Evolutionary conservation across 2,888 invertebrate genomes (phyloP).

Genomic region (Theodoxus fluviatilis): DNA sequence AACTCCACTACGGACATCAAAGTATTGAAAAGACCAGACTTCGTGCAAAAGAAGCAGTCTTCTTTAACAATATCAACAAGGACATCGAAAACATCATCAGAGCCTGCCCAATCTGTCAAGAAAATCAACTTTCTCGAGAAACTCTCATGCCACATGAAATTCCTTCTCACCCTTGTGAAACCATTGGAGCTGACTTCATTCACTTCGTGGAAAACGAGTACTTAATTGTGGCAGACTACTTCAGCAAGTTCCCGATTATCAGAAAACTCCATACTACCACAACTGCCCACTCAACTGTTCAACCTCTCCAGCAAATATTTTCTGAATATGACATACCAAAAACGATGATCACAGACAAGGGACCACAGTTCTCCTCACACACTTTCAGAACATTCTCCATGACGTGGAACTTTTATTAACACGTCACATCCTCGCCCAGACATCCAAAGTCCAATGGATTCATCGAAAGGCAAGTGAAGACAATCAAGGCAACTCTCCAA

Average conservation of each 20-base stretch:
- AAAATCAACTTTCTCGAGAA: constrained; percentile 22
- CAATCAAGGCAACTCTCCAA: no score
- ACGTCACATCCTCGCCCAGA: no score
- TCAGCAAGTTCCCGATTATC: constrained; percentile 24
- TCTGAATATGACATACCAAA: constrained; percentile 25
- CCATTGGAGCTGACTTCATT: constrained; percentile 29
- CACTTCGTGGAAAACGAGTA: constrained; percentile 24
- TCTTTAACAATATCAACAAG: constrained; percentile 22
- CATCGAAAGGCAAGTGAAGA: no score
- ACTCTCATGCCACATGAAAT: constrained; percentile 23
- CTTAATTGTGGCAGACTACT: constrained; percentile 27
- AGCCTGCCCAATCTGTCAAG: constrained; percentile 26
- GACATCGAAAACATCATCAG: constrained; percentile 25
- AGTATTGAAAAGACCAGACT: constrained; percentile 29
- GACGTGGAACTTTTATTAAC: no score
- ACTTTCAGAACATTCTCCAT: no score
- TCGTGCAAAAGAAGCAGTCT: constrained; percentile 27
- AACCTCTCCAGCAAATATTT: constrained; percentile 15
- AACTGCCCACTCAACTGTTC: not conserved
- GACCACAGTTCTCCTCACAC: no score
- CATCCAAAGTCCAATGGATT: no score
- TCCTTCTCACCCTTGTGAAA: constrained; percentile 26
- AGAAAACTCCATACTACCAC: not conserved
- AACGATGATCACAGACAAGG: no score
- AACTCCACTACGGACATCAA: constrained; percentile 30